These are phyloP conservation scores for Corticium candelabrum DNA, from an alignment of 37 sponge, comb jelly and placozoan species.

Conservation along the genomic window DNA sequence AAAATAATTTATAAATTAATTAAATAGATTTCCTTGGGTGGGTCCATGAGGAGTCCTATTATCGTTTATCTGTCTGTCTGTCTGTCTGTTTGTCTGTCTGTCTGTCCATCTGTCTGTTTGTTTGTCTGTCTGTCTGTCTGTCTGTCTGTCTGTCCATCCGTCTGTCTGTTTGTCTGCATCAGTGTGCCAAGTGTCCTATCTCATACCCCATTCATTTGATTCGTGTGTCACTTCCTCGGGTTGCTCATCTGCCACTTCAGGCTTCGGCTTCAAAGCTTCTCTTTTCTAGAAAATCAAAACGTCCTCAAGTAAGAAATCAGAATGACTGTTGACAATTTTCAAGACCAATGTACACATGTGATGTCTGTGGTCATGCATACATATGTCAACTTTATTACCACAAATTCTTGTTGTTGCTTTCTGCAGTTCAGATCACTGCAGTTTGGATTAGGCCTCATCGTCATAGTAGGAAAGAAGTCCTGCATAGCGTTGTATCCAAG, in stretches of 20 bases:
- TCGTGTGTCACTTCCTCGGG: constrained; percentile 48
- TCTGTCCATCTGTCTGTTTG: too few relatives aligned
- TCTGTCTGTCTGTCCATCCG: too few relatives aligned
- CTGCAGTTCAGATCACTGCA: constrained; percentile 71
- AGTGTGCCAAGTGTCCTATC: neutral
- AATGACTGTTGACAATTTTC: neutral
- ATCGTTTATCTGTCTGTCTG: too few relatives aligned
- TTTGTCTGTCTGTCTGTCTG: too few relatives aligned
- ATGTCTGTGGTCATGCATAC: neutral
- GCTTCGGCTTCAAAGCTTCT: neutral
- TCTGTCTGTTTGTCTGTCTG: too few relatives aligned
- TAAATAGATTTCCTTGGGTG: neutral
- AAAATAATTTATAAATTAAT: neutral
- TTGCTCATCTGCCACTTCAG: constrained; percentile 2
- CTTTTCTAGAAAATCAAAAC: constrained; percentile 7
- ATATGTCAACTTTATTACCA: constrained; percentile 3
- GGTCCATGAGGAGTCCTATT: neutral
- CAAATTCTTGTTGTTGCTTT: constrained; percentile 37
- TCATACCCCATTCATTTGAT: constrained; percentile 76
- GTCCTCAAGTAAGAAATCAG: too few relatives aligned
- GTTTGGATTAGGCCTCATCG: constrained; percentile 82
- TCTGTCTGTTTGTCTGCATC: too few relatives aligned
- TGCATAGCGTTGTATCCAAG: constrained; percentile 90
- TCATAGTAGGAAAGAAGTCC: constrained; percentile 88
- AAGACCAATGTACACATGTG: neutral